Percentiles rank a stretch among this genome's conserved stretches.
phyloP scores from a whole-genome alignment of 2,888 invertebrate species.

The Tiphia femorata region DNA sequence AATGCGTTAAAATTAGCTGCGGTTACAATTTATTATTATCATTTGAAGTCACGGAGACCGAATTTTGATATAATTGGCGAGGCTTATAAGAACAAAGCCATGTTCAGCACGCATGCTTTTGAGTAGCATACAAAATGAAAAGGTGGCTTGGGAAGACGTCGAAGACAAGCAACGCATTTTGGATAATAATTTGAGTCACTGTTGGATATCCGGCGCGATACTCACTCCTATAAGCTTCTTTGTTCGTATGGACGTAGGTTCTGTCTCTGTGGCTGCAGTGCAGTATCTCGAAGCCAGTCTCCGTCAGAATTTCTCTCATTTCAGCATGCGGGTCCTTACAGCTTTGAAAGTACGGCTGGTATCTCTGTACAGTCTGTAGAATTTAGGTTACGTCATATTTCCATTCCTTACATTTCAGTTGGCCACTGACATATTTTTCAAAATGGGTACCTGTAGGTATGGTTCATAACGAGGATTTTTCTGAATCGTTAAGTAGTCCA shows the following conservation, averaged over 20 bases:
- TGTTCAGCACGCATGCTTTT: no score
- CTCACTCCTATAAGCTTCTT: constrained; percentile 74
- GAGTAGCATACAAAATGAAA: no score
- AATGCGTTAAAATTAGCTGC: no score
- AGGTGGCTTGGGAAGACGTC: no score
- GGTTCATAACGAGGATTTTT: constrained; percentile 73
- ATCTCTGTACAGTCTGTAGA: constrained; percentile 74
- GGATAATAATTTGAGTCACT: not conserved
- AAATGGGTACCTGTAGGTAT: constrained; percentile 74
- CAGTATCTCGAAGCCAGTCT: constrained; percentile 74
- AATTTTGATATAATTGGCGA: no score
- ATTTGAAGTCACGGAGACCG: no score
- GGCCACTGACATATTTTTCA: not conserved
- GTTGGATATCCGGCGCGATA: constrained; percentile 11
- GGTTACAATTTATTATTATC: no score
- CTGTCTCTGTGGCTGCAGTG: constrained; percentile 74
- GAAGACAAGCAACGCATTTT: not conserved
- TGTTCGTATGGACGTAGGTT: constrained; percentile 73
- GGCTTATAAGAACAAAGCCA: no score
- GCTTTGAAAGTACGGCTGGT: constrained; percentile 78
- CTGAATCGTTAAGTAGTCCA: constrained; percentile 77
- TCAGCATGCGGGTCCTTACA: constrained; percentile 73
- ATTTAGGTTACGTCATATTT: not conserved
- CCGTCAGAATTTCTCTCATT: constrained; percentile 71
- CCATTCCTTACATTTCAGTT: not conserved